phyloP scores from a whole-genome alignment of 1,140 invertebrate genomes.

The Latrodectus geometricus region DNA sequence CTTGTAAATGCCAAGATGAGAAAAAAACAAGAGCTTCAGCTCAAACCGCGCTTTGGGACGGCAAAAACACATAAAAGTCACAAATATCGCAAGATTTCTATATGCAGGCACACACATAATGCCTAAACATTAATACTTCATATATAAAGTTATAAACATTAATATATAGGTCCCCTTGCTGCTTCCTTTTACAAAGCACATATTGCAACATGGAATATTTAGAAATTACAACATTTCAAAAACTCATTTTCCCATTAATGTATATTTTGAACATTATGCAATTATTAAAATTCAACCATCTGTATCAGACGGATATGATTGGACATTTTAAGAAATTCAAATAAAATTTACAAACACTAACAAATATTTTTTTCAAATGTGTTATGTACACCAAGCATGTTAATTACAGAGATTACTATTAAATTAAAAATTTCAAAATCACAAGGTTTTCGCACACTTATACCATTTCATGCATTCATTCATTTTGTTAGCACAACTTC shows the following conservation, averaged over 20 bases:
- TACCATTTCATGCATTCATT: constrained; percentile 21
- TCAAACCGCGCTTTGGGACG: constrained; percentile 58
- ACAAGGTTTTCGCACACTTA: constrained; percentile 13
- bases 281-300: constrained; percentile 30
- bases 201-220: constrained; percentile 47
- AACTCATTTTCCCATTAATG: constrained; percentile 7
- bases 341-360: constrained; percentile 11
- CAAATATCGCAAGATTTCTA: constrained; percentile 56
- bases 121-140: constrained; percentile 59
- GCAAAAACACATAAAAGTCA: constrained; percentile 59
- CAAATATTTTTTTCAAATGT: constrained; percentile 30
- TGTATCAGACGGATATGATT: constrained; percentile 35
- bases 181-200: constrained; percentile 42
- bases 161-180: constrained; percentile 62
- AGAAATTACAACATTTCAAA: constrained; percentile 40
- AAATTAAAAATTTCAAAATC: not conserved
- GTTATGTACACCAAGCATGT: constrained; percentile 48
- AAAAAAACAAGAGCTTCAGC: constrained; percentile 50
- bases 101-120: constrained; percentile 48
- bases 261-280: not conserved
- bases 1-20: constrained; percentile 51
- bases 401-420: constrained; percentile 11
- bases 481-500: constrained; percentile 21
- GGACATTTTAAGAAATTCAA: constrained; percentile 25
- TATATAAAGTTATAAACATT: constrained; percentile 60